Percentiles rank a stretch among this genome's conserved stretches.
phyloP scores from a whole-genome alignment of 2,888 invertebrate genomes.

The Agrotis clavis region DNA sequence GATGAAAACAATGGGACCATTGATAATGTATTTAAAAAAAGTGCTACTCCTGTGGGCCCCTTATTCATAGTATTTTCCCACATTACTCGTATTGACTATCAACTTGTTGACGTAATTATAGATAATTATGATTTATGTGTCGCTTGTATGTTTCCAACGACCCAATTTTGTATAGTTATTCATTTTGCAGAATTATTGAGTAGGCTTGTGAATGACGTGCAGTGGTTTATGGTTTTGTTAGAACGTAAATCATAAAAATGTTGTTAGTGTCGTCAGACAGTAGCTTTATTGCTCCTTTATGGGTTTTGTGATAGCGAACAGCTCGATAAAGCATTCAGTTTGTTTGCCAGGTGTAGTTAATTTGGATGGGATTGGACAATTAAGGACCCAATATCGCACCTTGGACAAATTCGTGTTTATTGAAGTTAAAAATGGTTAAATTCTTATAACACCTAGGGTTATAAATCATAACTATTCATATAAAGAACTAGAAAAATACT shows the following conservation, averaged over 20 bases:
- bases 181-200: constrained; percentile 32
- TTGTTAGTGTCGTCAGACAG: constrained; percentile 21
- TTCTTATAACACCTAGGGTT: too few relatives aligned
- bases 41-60: constrained; percentile 15
- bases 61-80: constrained; percentile 55
- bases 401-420: not conserved
- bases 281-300: constrained; percentile 21
- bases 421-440: too few relatives aligned
- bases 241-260: constrained; percentile 23
- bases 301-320: constrained; percentile 24
- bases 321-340: constrained; percentile 11
- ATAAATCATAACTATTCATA: not conserved
- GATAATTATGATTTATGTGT: constrained; percentile 47
- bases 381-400: not conserved
- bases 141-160: constrained; percentile 43
- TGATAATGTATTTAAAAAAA: constrained; percentile 12
- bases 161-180: constrained; percentile 37
- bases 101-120: constrained; percentile 43
- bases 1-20: constrained; percentile 40
- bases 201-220: constrained; percentile 27
- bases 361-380: not conserved
- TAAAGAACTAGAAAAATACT: not conserved
- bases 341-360: not conserved
- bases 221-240: constrained; percentile 33
- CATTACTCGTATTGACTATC: constrained; percentile 45